phyloP scores from a whole-genome alignment of 2,113 vertebrate genomes.

The Geococcyx californianus region DNA sequence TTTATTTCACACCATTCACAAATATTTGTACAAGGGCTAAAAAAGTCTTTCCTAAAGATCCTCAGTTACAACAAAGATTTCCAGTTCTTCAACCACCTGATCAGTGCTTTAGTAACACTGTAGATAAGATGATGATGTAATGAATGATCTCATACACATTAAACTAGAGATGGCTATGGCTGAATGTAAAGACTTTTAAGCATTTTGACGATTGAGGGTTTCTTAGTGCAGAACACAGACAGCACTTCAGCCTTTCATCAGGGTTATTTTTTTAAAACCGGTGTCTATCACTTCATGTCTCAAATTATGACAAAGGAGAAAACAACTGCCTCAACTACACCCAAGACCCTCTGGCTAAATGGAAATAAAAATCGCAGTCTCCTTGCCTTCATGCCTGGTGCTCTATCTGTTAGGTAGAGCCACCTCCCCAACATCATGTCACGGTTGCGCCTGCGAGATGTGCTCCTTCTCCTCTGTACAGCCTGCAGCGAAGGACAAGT shows the following conservation, averaged over 20 bases:
- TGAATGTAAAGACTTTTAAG: not conserved
- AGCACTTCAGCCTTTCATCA: not conserved
- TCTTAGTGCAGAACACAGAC: not conserved
- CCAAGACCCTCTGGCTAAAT: not conserved
- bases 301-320: not conserved
- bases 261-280: not conserved
- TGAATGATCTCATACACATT: not conserved
- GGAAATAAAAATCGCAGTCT: not conserved
- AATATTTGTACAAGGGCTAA: not conserved
- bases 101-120: not conserved
- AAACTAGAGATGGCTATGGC: not conserved
- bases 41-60: not conserved
- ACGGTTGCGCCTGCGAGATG: not conserved
- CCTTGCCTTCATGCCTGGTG: not conserved
- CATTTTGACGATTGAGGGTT: not conserved
- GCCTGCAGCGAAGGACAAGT: not conserved
- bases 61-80: not conserved
- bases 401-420: rapidly evolving
- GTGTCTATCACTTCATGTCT: not conserved
- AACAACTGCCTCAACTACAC: not conserved
- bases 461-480: not conserved
- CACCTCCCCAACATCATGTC: not conserved
- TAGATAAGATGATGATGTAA: conserved; percentile 34
- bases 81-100: not conserved
- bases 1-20: not conserved